Evolutionary conservation across 2,113 vertebrate genomes (phyloP).

Genomic region (Cygnus buccinator): DNA sequence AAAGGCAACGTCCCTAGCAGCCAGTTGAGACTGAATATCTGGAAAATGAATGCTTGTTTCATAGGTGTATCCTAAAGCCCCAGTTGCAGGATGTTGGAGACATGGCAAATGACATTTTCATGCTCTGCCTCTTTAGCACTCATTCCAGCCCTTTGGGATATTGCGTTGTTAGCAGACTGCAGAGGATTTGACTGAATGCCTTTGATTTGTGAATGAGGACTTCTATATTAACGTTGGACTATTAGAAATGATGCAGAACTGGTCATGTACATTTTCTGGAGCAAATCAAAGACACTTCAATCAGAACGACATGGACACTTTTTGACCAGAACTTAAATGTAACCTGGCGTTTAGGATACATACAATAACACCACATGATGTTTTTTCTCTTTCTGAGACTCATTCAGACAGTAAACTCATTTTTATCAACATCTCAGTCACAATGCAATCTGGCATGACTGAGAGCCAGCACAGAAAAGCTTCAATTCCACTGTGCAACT

Average conservation of each 20-base stretch:
- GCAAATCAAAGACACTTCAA: neutral
- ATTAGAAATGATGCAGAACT: neutral
- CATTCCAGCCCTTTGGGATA: neutral
- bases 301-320: neutral
- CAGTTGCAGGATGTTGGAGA: neutral
- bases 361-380: neutral
- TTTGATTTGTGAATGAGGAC: neutral
- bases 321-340: neutral
- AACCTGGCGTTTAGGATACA: neutral
- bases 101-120: constrained; percentile 24
- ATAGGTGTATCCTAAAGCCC: neutral
- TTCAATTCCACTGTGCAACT: neutral
- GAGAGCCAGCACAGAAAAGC: neutral
- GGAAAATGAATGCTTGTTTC: neutral
- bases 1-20: neutral
- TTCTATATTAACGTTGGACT: neutral
- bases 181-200: neutral
- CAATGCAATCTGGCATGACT: neutral
- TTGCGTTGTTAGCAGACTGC: neutral
- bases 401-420: neutral
- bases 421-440: neutral
- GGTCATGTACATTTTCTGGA: neutral
- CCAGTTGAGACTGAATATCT: neutral
- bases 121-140: neutral
- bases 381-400: neutral